A percentile compares a stretch with the other conserved stretches of the same genome.
These are phyloP conservation scores for Bimastos eiseni DNA, from an alignment of 2,888 invertebrate species.

Conservation along the genomic window DNA sequence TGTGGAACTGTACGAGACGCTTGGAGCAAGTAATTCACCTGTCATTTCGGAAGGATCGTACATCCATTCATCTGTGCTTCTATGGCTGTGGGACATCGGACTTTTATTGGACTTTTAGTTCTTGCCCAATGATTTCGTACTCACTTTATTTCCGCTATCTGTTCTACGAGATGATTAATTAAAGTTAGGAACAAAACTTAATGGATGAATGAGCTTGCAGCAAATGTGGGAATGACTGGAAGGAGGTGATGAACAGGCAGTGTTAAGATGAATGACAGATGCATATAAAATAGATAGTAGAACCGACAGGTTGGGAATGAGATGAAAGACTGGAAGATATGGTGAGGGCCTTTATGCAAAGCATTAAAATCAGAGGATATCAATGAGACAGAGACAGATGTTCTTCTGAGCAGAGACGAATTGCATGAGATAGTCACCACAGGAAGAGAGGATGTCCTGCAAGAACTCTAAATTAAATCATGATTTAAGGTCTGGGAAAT, in stretches of 20 bases:
- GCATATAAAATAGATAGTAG: not conserved
- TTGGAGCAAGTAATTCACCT: not conserved
- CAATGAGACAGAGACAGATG: too few relatives aligned
- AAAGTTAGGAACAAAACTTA: not conserved
- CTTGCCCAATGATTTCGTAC: not conserved
- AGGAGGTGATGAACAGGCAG: not conserved
- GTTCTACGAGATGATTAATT: not conserved
- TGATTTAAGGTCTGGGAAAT: not conserved
- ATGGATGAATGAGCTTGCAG: not conserved
- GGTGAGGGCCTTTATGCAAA: not conserved
- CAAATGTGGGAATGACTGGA: not conserved
- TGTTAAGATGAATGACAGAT: not conserved
- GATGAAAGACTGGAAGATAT: not conserved
- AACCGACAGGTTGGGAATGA: not conserved
- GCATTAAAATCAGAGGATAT: not conserved
- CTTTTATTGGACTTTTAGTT: not conserved
- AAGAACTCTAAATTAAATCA: not conserved
- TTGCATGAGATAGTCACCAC: not conserved
- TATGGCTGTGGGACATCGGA: not conserved
- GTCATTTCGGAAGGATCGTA: not conserved
- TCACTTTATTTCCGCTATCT: constrained; percentile 13
- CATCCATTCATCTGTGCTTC: not conserved
- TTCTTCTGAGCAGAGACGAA: not conserved
- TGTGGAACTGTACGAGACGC: not conserved
- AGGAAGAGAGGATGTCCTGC: too few relatives aligned